Evolutionary conservation across 2,797 vertebrate species (phyloP).

Genomic region (Thunnus albacares): DNA sequence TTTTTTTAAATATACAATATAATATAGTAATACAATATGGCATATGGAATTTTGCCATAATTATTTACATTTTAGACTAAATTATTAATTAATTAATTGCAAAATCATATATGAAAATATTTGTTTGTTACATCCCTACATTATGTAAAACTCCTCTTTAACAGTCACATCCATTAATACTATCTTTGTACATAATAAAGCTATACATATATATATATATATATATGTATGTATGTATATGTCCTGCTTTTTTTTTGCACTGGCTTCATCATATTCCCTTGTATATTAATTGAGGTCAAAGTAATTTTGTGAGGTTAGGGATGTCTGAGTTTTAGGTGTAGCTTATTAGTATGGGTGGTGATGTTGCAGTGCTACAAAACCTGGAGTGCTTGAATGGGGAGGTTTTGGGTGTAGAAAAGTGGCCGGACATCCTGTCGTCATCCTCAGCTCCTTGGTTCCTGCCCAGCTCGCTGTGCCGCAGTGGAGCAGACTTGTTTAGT

Average conservation of each 20-base stretch:
- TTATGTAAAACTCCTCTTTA: neutral
- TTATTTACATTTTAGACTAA: too few relatives aligned
- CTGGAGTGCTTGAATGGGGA: constrained; percentile 58
- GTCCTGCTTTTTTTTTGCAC: neutral
- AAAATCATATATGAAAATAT: neutral
- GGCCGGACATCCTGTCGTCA: constrained; percentile 70
- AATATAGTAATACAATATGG: neutral
- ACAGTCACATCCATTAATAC: neutral
- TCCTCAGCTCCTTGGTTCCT: constrained; percentile 64
- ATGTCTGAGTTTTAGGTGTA: constrained; percentile 31
- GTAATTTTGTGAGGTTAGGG: constrained; percentile 2
- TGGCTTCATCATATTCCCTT: neutral
- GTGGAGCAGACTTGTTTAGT: constrained; percentile 73
- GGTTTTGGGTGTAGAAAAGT: constrained; percentile 64
- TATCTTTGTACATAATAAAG: too few relatives aligned
- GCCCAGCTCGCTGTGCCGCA: constrained; percentile 62
- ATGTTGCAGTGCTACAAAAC: constrained; percentile 30
- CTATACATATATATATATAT: neutral
- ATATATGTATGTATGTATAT: neutral
- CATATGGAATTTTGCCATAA: neutral
- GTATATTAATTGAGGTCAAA: neutral
- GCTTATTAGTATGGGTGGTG: constrained; percentile 24
- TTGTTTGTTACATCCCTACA: neutral
- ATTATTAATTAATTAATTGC: too few relatives aligned
- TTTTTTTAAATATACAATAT: too few relatives aligned